Evolutionary conservation across 2,797 vertebrate species (phyloP).

Genomic region (Lacerta viridis): DNA sequence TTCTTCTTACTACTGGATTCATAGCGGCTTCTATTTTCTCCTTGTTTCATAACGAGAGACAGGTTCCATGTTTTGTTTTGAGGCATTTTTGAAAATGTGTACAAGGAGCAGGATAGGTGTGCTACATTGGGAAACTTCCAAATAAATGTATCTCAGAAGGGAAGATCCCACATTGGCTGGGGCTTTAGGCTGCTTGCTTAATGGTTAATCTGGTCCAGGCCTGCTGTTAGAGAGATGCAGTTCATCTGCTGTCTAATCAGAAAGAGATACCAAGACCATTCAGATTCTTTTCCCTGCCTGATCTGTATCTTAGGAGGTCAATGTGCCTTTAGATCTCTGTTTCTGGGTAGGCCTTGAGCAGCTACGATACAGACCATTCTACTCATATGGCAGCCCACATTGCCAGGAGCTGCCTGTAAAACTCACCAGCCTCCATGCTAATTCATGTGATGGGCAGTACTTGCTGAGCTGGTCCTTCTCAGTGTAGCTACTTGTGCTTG

Average conservation of each 20-base stretch:
- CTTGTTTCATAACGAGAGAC: not conserved
- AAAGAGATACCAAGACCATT: not conserved
- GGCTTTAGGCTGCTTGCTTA: not conserved
- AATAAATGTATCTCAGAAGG: not conserved
- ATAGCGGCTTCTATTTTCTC: not conserved
- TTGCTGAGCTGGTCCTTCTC: not conserved
- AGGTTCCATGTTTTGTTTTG: not conserved
- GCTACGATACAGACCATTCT: not conserved
- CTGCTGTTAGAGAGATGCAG: not conserved
- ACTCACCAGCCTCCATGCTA: not conserved
- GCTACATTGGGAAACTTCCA: not conserved
- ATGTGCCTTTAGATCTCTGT: not conserved
- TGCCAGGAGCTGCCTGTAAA: not conserved
- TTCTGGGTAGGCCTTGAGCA: not conserved
- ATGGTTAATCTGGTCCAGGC: not conserved
- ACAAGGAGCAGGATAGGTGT: not conserved
- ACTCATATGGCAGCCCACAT: not conserved
- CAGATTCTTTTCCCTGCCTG: not conserved
- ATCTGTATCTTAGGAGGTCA: not conserved
- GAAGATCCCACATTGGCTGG: not conserved
- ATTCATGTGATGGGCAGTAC: not conserved
- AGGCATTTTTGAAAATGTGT: not conserved
- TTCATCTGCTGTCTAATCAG: not conserved
- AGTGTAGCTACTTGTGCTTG: constrained; percentile 28
- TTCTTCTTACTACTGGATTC: not conserved